Evolutionary conservation across 2,888 invertebrate genomes (phyloP).

Genomic region (Caenorhabditis macrosperma): DNA sequence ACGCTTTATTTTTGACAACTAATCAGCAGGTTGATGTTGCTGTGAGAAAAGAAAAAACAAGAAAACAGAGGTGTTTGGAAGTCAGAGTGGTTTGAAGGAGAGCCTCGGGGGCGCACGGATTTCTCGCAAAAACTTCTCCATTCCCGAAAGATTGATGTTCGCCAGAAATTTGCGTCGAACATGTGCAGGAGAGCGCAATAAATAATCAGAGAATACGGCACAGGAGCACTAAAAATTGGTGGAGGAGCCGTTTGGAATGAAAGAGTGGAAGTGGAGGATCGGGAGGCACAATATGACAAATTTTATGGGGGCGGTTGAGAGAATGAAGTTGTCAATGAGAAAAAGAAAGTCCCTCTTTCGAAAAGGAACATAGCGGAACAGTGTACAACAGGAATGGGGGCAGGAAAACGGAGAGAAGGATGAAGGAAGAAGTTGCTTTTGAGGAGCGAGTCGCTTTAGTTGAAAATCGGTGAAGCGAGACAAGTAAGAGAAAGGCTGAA

Average conservation of each 20-base stretch:
- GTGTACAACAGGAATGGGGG: conserved; percentile 13
- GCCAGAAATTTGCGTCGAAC: conserved; percentile 29
- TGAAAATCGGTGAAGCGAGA: conserved; percentile 59
- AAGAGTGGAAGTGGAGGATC: conserved; percentile 3
- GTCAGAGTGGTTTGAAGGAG: neutral
- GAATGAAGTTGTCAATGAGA: conserved; percentile 38
- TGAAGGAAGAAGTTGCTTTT: conserved; percentile 53
- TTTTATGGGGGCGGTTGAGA: conserved; percentile 44
- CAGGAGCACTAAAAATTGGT: conserved; percentile 45
- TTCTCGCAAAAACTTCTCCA: conserved; percentile 33
- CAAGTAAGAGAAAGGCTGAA: conserved; percentile 54
- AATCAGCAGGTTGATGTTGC: conserved; percentile 31
- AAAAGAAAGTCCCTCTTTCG: neutral
- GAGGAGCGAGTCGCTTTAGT: conserved; percentile 52
- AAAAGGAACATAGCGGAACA: conserved; percentile 4
- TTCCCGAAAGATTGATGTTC: conserved; percentile 39
- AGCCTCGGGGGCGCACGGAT: neutral
- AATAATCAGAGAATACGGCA: conserved; percentile 49
- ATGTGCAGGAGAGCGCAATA: conserved; percentile 52
- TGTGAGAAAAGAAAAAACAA: neutral
- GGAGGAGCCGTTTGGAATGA: conserved; percentile 26
- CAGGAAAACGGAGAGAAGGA: conserved; percentile 16
- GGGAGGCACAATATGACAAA: conserved; percentile 46
- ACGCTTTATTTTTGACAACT: conserved; percentile 23
- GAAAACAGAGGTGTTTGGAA: too few species aligned